Conservation (phyloP, 1,140 invertebrate genomes). For the Sycophila sp. region DNA sequence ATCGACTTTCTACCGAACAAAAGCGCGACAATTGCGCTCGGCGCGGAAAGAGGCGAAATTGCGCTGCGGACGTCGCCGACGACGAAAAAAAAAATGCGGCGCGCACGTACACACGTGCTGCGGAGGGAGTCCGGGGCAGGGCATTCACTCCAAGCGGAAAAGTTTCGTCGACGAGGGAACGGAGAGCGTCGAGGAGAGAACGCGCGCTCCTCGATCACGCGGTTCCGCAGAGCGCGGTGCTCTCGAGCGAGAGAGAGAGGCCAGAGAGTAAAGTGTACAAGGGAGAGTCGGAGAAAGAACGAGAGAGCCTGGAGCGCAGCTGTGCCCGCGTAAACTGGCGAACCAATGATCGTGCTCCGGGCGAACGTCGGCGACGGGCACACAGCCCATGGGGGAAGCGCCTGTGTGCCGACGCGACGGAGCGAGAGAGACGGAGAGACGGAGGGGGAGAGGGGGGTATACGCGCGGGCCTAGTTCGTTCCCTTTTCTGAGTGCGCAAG, state of each 20-base stretch:
- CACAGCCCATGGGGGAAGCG: slow-evolving; percentile 39
- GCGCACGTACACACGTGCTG: neutral
- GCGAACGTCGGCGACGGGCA: slow-evolving; percentile 41
- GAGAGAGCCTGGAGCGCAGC: slow-evolving; percentile 29
- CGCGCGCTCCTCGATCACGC: neutral
- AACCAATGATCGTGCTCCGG: slow-evolving; percentile 55
- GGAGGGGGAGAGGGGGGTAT: slow-evolving; percentile 38
- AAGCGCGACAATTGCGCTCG: too few species aligned
- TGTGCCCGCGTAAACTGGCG: slow-evolving; percentile 58
- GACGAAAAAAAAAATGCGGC: too few species aligned
- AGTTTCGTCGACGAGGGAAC: neutral
- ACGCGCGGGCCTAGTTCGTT: too few species aligned
- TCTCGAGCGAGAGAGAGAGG: neutral
- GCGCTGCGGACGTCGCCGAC: too few species aligned
- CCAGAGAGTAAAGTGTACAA: slow-evolving; percentile 30
- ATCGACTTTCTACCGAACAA: too few species aligned
- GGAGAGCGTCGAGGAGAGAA: neutral
- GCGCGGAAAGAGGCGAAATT: too few species aligned
- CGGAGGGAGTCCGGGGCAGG: neutral
- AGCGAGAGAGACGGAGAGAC: slow-evolving; percentile 41
- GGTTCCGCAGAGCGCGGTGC: neutral
- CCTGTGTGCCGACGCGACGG: slow-evolving; percentile 39
- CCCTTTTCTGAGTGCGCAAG: too few species aligned
- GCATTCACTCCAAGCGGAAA: neutral
- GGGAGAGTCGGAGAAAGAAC: neutral